phyloP scores from a whole-genome alignment of 2,113 vertebrate species.

The Cyrtonyx montezumae region DNA sequence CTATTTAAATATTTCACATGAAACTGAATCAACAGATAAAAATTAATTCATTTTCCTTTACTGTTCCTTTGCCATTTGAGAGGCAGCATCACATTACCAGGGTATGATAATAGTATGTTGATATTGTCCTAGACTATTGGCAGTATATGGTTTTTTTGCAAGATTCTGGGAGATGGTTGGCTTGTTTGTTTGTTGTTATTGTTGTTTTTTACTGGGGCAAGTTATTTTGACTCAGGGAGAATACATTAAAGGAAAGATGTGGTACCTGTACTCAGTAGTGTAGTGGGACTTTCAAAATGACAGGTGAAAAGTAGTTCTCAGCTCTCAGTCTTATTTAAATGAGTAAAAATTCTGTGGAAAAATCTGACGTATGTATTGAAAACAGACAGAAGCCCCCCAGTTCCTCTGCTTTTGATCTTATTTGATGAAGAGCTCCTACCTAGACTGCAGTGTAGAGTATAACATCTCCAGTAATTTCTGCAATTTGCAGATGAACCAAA shows the following conservation, averaged over 20 bases:
- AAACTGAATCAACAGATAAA: background rate
- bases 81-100: background rate
- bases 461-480: background rate
- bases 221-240: background rate
- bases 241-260: background rate
- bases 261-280: background rate
- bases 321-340: background rate
- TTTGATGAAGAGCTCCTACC: background rate
- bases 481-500: background rate
- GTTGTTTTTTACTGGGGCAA: background rate
- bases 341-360: background rate
- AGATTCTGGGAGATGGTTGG: background rate
- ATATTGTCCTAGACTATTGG: background rate
- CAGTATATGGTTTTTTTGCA: background rate
- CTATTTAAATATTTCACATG: background rate
- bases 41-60: background rate
- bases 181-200: background rate
- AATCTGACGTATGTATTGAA: background rate
- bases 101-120: background rate
- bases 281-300: background rate
- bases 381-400: background rate
- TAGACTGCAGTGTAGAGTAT: background rate
- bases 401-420: background rate
- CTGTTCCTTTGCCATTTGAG: background rate
- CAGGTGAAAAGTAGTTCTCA: background rate